Percentiles rank a stretch among this genome's conserved stretches.
phyloP scores from a whole-genome alignment of 1,140 invertebrate species.

The Panagrolaimus sp. region DNA sequence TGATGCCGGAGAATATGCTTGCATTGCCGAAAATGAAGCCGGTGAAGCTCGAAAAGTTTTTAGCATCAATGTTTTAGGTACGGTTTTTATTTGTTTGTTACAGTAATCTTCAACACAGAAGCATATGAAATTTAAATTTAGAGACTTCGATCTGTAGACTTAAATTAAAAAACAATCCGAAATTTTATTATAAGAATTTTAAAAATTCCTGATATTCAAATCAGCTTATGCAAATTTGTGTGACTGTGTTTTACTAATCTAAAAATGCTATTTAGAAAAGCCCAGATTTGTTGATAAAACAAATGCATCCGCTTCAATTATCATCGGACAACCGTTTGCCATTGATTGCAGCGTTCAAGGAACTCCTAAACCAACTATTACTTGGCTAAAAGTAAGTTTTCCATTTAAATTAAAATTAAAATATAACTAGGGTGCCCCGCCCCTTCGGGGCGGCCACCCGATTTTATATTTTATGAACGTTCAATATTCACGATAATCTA shows the following conservation, averaged over 20 bases:
- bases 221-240: too few relatives aligned
- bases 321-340: conserved; percentile 59
- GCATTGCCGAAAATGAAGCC: conserved; percentile 59
- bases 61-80: conserved; percentile 61
- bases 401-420: neutral
- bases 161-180: too few relatives aligned
- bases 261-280: conserved; percentile 36
- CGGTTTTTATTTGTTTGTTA: conserved; percentile 26
- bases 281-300: conserved; percentile 52
- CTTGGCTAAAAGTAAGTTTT: conserved; percentile 61
- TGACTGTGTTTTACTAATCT: too few relatives aligned
- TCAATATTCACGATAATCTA: too few relatives aligned
- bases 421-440: too few relatives aligned
- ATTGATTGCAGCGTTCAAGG: conserved; percentile 63
- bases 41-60: conserved; percentile 57
- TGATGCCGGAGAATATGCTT: conserved; percentile 58
- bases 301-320: conserved; percentile 57
- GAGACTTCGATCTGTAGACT: too few relatives aligned
- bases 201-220: too few relatives aligned
- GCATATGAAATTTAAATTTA: too few relatives aligned
- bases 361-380: conserved; percentile 62
- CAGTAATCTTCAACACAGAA: too few relatives aligned
- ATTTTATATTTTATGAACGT: too few relatives aligned
- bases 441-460: too few relatives aligned
- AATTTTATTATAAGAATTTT: too few relatives aligned